Conservation (phyloP, 2,113 vertebrate species). For the Poeciliopsis retropinna region DNA sequence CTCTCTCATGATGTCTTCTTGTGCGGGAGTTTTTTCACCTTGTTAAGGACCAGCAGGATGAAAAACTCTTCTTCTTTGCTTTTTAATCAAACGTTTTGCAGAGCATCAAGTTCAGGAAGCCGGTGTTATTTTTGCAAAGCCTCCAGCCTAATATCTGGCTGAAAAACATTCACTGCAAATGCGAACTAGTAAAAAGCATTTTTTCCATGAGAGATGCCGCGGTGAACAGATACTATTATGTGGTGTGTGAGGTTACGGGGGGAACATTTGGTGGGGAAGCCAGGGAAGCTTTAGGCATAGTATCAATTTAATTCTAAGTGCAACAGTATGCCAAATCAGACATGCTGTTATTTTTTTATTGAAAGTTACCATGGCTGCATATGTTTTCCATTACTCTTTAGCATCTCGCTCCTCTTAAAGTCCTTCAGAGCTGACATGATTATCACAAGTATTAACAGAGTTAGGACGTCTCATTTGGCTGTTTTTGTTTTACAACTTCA, state of each 20-base stretch:
- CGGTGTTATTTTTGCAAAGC: slow-evolving; percentile 47
- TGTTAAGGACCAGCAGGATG: slow-evolving; percentile 31
- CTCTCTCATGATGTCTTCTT: slow-evolving; percentile 14
- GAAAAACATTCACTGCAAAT: slow-evolving; percentile 61
- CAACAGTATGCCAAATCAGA: slow-evolving; percentile 30
- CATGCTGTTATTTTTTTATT: slow-evolving; percentile 23
- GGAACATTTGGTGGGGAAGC: slow-evolving; percentile 18
- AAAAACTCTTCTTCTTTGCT: slow-evolving; percentile 26
- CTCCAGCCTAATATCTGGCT: slow-evolving; percentile 40
- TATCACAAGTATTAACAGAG: slow-evolving; percentile 28
- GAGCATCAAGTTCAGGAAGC: slow-evolving; percentile 55
- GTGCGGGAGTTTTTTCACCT: slow-evolving; percentile 44
- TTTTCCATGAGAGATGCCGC: slow-evolving; percentile 55
- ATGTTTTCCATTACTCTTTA: slow-evolving; percentile 47
- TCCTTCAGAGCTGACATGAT: slow-evolving; percentile 34
- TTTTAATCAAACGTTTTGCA: slow-evolving; percentile 55
- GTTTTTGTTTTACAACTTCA: slow-evolving; percentile 31
- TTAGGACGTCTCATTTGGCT: slow-evolving; percentile 46
- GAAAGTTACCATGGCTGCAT: slow-evolving; percentile 26
- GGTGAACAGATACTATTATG: slow-evolving; percentile 63
- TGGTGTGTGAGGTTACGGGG: slow-evolving; percentile 48
- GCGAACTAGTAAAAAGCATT: slow-evolving; percentile 62
- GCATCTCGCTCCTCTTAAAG: slow-evolving; percentile 15
- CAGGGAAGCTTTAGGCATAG: slow-evolving; percentile 40
- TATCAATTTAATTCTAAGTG: slow-evolving; percentile 40